These are phyloP conservation scores for Labeo calbasu DNA, from an alignment of 2,797 vertebrate genomes.

Conservation along the genomic window DNA sequence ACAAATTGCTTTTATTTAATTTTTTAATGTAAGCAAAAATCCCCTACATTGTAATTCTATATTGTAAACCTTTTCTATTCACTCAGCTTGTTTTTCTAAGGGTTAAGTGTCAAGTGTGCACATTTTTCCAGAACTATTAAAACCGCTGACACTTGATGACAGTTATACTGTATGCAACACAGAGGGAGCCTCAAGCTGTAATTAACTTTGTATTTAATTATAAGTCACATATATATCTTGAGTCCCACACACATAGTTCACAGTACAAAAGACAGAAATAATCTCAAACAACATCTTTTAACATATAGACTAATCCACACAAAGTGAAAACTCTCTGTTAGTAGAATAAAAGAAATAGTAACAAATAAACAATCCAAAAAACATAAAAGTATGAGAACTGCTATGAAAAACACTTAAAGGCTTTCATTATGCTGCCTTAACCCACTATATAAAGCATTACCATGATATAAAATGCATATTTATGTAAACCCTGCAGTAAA, in stretches of 20 bases:
- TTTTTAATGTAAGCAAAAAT: background rate
- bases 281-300: background rate
- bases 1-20: background rate
- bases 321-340: background rate
- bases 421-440: background rate
- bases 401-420: background rate
- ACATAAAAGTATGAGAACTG: background rate
- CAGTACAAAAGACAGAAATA: background rate
- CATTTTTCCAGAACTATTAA: slow-evolving; percentile 2
- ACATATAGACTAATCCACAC: background rate
- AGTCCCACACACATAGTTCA: slow-evolving; percentile 31
- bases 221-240: slow-evolving; percentile 2
- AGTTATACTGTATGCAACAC: slow-evolving; percentile 19
- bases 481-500: background rate
- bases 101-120: background rate
- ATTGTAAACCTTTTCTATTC: background rate
- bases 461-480: slow-evolving; percentile 4
- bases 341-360: background rate
- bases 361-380: background rate
- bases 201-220: slow-evolving; percentile 28
- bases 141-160: slow-evolving; percentile 1
- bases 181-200: background rate
- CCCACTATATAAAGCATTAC: background rate
- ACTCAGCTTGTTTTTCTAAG: background rate
- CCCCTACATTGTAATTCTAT: background rate